These are phyloP conservation scores for Dipodomys spectabilis DNA, from an alignment of 2,113 vertebrate genomes.

Conservation along the genomic window DNA sequence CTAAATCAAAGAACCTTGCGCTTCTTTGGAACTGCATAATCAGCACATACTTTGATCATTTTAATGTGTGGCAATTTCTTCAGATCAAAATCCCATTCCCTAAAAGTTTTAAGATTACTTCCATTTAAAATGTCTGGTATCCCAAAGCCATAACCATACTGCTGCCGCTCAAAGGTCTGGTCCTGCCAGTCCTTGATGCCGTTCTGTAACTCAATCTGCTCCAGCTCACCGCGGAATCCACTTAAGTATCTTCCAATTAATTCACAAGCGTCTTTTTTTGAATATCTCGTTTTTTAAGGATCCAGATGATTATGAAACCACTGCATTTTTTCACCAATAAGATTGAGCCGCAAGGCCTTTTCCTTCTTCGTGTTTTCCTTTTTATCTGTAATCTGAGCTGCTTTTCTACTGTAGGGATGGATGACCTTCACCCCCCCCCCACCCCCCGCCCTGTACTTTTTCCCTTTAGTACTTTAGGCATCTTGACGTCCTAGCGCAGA, in stretches of 20 bases:
- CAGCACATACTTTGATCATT: slow-evolving; percentile 92
- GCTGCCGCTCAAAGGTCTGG: slow-evolving; percentile 91
- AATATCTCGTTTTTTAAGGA: slow-evolving; percentile 88
- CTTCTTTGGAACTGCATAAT: slow-evolving; percentile 80
- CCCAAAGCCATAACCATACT: slow-evolving; percentile 92
- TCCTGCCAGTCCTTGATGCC: slow-evolving; percentile 96
- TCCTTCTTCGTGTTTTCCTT: slow-evolving; percentile 94
- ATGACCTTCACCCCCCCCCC: slow-evolving; percentile 84
- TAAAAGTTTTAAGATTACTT: slow-evolving; percentile 94
- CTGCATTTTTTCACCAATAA: slow-evolving; percentile 93
- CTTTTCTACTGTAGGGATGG: slow-evolving; percentile 97
- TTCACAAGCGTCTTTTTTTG: slow-evolving; percentile 92
- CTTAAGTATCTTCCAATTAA: slow-evolving; percentile 95
- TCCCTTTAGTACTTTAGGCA: slow-evolving; percentile 91
- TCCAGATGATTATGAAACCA: slow-evolving; percentile 97
- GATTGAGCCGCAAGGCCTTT: slow-evolving; percentile 92
- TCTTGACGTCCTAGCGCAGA: no score
- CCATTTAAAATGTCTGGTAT: slow-evolving; percentile 95
- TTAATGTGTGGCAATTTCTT: slow-evolving; percentile 97
- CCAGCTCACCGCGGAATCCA: slow-evolving; percentile 92
- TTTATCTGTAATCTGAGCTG: slow-evolving; percentile 91
- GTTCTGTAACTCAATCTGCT: slow-evolving; percentile 96
- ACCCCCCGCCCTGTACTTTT: slow-evolving; percentile 88
- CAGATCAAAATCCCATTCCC: slow-evolving; percentile 96
- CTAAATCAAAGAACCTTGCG: slow-evolving; percentile 66